Evolutionary conservation across 1,140 invertebrate genomes (phyloP), one percentile per base, ranked within the genome.

Genomic region (Battus philenor): DNA sequence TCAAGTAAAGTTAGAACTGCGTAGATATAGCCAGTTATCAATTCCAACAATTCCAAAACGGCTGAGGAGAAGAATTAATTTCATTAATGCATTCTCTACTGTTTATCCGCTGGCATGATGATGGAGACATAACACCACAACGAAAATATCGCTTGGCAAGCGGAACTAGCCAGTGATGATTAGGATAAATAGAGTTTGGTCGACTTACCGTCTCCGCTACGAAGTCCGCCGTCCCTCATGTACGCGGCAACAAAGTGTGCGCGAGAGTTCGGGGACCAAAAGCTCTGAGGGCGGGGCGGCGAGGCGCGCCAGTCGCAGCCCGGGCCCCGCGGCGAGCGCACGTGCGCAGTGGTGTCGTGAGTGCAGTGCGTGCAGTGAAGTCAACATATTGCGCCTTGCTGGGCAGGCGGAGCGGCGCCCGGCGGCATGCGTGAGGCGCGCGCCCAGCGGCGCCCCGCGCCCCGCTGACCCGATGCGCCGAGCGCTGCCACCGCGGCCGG

Each of bases 401-500:
- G 50, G 22, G 39, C 38, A 30, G 52, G 15, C 13, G 33, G 33
- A 41, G 39, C 31, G 56, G 15, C 9, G 18, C 18, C 10, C 12
- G 47, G 52, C 58, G 68, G 63, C 65, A 68, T 68, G 68, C 64
- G 59, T 36, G 61, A 60, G 64, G 66, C 59, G 63, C 58, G 51
- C 58, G 54, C 61, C 43, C 48, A 54, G 61, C 57, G 59, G 63
- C 68, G 62, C 68, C 54, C 52, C 59, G 58, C 66, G 70, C 68
- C 59, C 50, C 60, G 63, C 66, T 76, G 70, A 76, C 62, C 67
- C 62, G 47, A 74, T 73, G 69, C 68, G 67, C 61, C 46, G 36
- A 7, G 36, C 55, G 56, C 59, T 36, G 41, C 13, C n/a, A 49
- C 33, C 50, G 66, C 73, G 61, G 61, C 67, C 45, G 54, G 43